These are phyloP conservation scores for Ruditapes philippinarum DNA, from an alignment of 1,140 invertebrate species.

Conservation along the genomic window DNA sequence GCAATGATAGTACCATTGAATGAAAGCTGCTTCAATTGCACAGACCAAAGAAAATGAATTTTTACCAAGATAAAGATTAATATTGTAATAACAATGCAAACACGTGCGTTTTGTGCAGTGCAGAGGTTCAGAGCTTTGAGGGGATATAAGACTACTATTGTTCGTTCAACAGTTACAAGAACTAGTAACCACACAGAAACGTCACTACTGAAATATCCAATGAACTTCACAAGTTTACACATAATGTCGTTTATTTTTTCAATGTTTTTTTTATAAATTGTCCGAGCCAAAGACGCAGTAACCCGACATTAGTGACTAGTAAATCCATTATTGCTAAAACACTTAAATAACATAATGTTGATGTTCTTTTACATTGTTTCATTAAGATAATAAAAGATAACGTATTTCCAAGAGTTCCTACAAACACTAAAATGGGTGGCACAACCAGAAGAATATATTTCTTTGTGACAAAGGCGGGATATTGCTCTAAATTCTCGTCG, in stretches of 20 bases:
- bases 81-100: conserved; percentile 64
- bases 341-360: conserved; percentile 83
- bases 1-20: background rate
- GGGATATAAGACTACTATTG: conserved; percentile 83
- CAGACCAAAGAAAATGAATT: conserved; percentile 82
- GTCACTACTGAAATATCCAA: too few relatives aligned
- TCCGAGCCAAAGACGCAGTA: conserved; percentile 81
- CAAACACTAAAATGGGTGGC: too few relatives aligned
- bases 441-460: too few relatives aligned
- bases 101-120: conserved; percentile 75
- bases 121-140: conserved; percentile 80
- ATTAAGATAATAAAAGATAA: conserved; percentile 80
- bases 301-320: conserved; percentile 81
- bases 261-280: conserved; percentile 75
- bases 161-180: conserved; percentile 84
- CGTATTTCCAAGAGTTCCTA: conserved; percentile 84
- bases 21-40: conserved; percentile 47
- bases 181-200: conserved; percentile 86
- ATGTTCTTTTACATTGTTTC: conserved; percentile 67
- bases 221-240: conserved; percentile 79
- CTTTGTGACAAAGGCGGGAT: too few relatives aligned
- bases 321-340: too few relatives aligned
- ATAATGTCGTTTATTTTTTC: conserved; percentile 70
- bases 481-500: too few relatives aligned
- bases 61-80: conserved; percentile 74